Evolutionary conservation across 2,113 vertebrate species (phyloP).

Genomic region (Aldabrachelys gigantea): DNA sequence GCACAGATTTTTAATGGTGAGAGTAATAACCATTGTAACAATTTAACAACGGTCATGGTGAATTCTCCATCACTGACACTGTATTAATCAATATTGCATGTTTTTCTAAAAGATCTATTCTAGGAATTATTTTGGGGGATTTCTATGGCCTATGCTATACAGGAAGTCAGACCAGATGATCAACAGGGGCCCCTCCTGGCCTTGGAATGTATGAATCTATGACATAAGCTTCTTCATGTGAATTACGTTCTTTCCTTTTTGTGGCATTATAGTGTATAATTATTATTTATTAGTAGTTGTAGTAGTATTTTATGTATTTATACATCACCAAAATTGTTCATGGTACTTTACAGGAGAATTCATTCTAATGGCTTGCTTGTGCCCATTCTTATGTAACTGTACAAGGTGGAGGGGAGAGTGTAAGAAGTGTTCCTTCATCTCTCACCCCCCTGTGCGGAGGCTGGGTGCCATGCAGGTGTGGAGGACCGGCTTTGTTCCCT

Average conservation of each 20-base stretch:
- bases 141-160: neutral
- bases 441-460: neutral
- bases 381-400: neutral
- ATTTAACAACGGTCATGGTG: neutral
- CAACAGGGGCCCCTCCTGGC: neutral
- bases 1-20: neutral
- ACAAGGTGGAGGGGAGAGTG: neutral
- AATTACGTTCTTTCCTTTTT: slow-evolving; percentile 16
- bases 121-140: neutral
- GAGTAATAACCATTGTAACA: neutral
- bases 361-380: neutral
- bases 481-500: slow-evolving; percentile 12
- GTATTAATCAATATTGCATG: neutral
- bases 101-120: neutral
- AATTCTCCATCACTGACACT: neutral
- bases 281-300: slow-evolving; percentile 13
- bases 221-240: slow-evolving; percentile 25
- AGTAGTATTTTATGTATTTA: neutral
- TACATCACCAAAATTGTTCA: neutral
- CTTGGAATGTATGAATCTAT: neutral
- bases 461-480: slow-evolving; percentile 22
- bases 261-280: neutral
- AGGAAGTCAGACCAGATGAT: neutral
- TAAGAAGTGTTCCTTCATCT: neutral
- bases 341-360: neutral